These are phyloP conservation scores for Coregonus ussuriensis DNA, from an alignment of 2,797 vertebrate species.

Conservation along the genomic window DNA sequence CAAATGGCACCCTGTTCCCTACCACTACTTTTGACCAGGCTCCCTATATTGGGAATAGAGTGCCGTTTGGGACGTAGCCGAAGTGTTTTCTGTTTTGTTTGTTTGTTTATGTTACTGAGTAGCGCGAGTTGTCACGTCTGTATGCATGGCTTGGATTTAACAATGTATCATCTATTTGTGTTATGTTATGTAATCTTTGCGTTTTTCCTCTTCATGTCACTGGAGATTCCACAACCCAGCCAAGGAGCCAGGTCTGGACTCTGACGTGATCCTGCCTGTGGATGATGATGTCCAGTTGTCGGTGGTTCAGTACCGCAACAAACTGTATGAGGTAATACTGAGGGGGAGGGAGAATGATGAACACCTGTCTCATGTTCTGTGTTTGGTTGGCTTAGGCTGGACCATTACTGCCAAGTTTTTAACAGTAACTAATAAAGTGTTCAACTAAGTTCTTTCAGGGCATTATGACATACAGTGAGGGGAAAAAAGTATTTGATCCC, in stretches of 20 bases:
- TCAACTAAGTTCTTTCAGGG: not conserved
- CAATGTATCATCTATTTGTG: not conserved
- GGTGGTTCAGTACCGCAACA: slow-evolving; percentile 89
- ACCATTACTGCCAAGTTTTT: not conserved
- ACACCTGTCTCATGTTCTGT: not conserved
- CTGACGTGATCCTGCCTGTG: slow-evolving; percentile 79
- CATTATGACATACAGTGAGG: not conserved
- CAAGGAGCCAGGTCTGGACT: slow-evolving; percentile 79
- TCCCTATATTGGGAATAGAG: no score
- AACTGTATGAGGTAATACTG: slow-evolving; percentile 85
- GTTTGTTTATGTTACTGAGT: not conserved
- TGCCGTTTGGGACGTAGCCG: no score
- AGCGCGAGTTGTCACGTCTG: not conserved
- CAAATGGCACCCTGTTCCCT: not conserved
- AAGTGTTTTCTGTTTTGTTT: no score
- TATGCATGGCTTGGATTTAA: not conserved
- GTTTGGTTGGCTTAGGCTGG: not conserved
- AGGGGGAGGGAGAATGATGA: not conserved
- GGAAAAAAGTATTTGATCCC: no score
- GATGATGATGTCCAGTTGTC: slow-evolving; percentile 86
- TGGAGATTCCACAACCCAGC: slow-evolving; percentile 86
- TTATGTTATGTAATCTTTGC: slow-evolving; percentile 6
- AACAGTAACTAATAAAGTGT: not conserved
- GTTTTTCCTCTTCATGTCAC: slow-evolving; percentile 12
- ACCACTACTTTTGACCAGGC: not conserved